Evolutionary conservation across 2,888 invertebrate genomes (phyloP).

Genomic region (Synergus laeviventris): DNA sequence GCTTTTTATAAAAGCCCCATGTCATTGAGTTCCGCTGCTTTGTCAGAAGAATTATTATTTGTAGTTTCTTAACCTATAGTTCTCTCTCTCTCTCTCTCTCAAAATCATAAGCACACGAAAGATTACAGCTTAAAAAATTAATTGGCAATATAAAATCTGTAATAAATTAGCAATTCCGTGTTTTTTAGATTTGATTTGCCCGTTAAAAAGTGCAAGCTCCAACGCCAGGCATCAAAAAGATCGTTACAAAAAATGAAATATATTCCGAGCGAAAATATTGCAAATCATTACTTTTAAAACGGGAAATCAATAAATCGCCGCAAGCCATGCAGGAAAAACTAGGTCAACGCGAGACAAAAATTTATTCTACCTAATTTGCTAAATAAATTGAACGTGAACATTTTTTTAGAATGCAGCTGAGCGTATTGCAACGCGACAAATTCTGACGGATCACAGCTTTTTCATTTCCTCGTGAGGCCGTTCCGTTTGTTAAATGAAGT

Average conservation of each 20-base stretch:
- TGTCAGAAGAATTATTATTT: neutral
- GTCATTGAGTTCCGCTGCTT: neutral
- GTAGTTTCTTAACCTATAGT: neutral
- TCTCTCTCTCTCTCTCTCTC: too few relatives aligned
- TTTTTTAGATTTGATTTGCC: neutral
- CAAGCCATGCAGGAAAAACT: slow-evolving; percentile 11
- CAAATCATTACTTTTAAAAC: slow-evolving; percentile 19
- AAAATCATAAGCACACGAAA: too few relatives aligned
- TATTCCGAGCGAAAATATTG: slow-evolving; percentile 26
- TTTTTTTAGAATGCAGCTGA: slow-evolving; percentile 23
- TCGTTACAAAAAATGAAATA: slow-evolving; percentile 2
- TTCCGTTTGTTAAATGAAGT: slow-evolving; percentile 11
- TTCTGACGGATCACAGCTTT: slow-evolving; percentile 26
- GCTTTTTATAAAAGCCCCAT: neutral
- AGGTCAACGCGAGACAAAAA: slow-evolving; percentile 25
- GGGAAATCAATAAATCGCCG: slow-evolving; percentile 25
- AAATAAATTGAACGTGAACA: slow-evolving; percentile 35
- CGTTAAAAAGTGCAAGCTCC: neutral
- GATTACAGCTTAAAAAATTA: neutral
- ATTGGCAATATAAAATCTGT: neutral
- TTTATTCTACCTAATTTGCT: slow-evolving; percentile 37
- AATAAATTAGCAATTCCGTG: neutral
- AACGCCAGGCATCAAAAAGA: neutral
- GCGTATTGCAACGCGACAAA: slow-evolving; percentile 26
- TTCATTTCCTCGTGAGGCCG: neutral